A percentile compares a stretch with the other conserved stretches of the same genome.
Conservation (phyloP, 1,140 invertebrate genomes). For the Bombus superbus region DNA sequence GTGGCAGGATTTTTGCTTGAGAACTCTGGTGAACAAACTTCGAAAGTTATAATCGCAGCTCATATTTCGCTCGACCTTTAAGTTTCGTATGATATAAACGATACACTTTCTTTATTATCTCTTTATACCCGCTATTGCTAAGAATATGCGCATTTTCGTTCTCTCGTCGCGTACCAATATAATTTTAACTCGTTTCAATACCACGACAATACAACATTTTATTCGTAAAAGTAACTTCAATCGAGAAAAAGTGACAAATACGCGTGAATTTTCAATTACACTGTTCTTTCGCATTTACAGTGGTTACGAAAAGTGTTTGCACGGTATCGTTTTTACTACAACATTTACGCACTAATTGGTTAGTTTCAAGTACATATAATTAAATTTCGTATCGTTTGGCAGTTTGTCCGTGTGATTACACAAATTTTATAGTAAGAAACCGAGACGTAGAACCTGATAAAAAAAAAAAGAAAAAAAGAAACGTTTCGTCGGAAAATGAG, state of each 20-base stretch:
- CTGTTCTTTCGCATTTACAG: no score
- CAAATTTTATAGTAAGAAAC: no score
- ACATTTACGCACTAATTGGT: no score
- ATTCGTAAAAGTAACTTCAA: background rate
- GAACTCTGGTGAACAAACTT: constrained; percentile 15
- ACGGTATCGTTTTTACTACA: no score
- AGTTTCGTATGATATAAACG: constrained; percentile 2
- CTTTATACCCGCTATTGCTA: background rate
- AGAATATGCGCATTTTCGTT: background rate
- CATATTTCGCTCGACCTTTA: constrained; percentile 23
- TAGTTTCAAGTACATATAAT: no score
- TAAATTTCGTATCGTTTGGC: no score
- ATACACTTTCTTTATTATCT: background rate
- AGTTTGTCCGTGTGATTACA: no score
- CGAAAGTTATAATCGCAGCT: constrained; percentile 11
- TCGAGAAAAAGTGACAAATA: background rate
- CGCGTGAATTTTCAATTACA: no score
- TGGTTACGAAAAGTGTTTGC: no score
- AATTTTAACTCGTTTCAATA: background rate
- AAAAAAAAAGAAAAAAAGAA: no score
- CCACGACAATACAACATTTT: background rate
- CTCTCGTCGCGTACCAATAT: background rate
- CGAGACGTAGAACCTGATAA: no score
- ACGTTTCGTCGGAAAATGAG: no score
- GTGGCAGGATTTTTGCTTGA: constrained; percentile 23